phyloP scores from a whole-genome alignment of 2,888 invertebrate species.

The Drosophila gaucha region DNA sequence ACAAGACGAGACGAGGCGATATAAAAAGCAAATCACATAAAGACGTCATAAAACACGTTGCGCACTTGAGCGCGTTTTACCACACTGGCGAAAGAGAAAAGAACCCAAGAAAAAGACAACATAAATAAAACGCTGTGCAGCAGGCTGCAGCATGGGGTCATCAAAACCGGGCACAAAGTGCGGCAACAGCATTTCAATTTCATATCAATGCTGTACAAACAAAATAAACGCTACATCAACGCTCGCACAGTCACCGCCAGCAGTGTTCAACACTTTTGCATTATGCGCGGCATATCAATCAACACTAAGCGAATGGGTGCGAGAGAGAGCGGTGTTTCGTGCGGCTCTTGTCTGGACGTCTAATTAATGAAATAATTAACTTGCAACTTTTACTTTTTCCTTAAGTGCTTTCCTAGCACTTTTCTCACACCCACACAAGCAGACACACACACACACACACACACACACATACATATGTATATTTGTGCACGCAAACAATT shows the following conservation, averaged over 20 bases:
- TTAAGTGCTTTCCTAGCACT: slow-evolving; percentile 67
- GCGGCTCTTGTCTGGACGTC: slow-evolving; percentile 35
- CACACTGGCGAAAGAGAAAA: slow-evolving; percentile 18
- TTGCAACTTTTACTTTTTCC: slow-evolving; percentile 66
- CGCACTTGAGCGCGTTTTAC: slow-evolving; percentile 57
- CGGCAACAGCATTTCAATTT: slow-evolving; percentile 11
- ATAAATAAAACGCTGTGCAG: neutral
- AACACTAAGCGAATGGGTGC: slow-evolving; percentile 44
- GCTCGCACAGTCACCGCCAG: neutral
- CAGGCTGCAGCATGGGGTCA: slow-evolving; percentile 12
- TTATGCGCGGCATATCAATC: slow-evolving; percentile 64
- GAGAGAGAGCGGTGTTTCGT: neutral
- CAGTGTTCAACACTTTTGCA: slow-evolving; percentile 46
- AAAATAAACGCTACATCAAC: neutral
- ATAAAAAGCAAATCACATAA: slow-evolving; percentile 56
- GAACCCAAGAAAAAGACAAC: too few species aligned
- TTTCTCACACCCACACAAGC: slow-evolving; percentile 14
- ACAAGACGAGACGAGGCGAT: slow-evolving; percentile 24
- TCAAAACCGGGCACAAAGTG: slow-evolving; percentile 19
- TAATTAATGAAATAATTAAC: slow-evolving; percentile 80
- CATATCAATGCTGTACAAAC: slow-evolving; percentile 21
- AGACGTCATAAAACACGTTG: slow-evolving; percentile 64
- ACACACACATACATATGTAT: neutral
- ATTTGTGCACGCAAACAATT: slow-evolving; percentile 62
- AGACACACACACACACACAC: slow-evolving; percentile 11